Percentiles rank a stretch among this genome's conserved stretches.
phyloP scores from a whole-genome alignment of 2,888 invertebrate species.

The Emmelina monodactyla region DNA sequence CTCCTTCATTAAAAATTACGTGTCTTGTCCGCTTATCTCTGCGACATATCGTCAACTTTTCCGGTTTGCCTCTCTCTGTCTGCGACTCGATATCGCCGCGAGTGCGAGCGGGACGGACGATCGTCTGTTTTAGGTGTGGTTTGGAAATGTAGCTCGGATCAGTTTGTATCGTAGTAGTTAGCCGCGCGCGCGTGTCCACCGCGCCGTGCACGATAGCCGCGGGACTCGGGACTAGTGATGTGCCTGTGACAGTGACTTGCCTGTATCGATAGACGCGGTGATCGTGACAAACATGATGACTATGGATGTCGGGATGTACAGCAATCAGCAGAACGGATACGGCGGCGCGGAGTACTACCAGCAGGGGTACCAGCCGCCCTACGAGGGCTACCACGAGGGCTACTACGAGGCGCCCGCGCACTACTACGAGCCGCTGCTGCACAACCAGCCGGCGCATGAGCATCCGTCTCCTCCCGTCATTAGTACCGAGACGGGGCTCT shows the following conservation, averaged over 20 bases:
- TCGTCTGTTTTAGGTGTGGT: slow-evolving; percentile 43
- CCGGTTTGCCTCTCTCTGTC: slow-evolving; percentile 38
- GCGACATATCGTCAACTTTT: slow-evolving; percentile 26
- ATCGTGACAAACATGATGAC: slow-evolving; percentile 72
- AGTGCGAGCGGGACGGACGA: slow-evolving; percentile 37
- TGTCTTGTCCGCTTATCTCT: slow-evolving; percentile 35
- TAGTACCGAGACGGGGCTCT: slow-evolving; percentile 84
- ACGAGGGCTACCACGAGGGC: slow-evolving; percentile 53
- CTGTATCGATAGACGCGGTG: slow-evolving; percentile 40
- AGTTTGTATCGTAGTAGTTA: slow-evolving; percentile 49
- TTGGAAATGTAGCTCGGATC: slow-evolving; percentile 34
- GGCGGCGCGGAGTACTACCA: slow-evolving; percentile 60
- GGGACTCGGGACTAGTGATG: slow-evolving; percentile 36
- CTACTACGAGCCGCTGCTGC: slow-evolving; percentile 58
- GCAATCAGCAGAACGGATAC: slow-evolving; percentile 69
- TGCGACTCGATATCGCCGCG: slow-evolving; percentile 12
- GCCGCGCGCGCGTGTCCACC: slow-evolving; percentile 46
- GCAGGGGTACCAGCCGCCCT: slow-evolving; percentile 50
- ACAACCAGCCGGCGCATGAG: slow-evolving; percentile 46
- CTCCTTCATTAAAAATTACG: slow-evolving; percentile 33
- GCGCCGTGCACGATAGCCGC: slow-evolving; percentile 25
- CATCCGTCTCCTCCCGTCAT: slow-evolving; percentile 72
- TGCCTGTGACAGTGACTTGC: slow-evolving; percentile 38
- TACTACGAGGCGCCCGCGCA: slow-evolving; percentile 56
- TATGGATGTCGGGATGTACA: slow-evolving; percentile 85